Evolutionary conservation across 1,140 invertebrate species (phyloP), one percentile per base, ranked within the genome.

Genomic region (Pseudobourletiella spinata): DNA sequence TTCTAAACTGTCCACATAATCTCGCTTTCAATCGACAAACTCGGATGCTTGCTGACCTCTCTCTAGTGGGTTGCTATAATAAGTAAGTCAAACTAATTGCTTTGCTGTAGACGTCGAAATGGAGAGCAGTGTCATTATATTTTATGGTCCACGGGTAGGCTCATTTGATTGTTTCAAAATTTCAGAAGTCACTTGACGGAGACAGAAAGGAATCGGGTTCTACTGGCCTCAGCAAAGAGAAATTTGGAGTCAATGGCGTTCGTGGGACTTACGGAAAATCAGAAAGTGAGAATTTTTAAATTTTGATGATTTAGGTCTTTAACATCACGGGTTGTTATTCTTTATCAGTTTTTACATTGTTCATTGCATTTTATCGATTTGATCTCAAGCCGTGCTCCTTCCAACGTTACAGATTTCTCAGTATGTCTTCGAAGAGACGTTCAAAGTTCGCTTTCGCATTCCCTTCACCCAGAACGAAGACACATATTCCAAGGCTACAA

Each of bases 341-440:
- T n/a, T n/a, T n/a, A n/a, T n/a, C n/a, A n/a, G n/a, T n/a, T n/a
- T n/a, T n/a, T n/a, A n/a, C n/a, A n/a, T n/a, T n/a, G n/a, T n/a
- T n/a, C n/a, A n/a, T n/a, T n/a, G n/a, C n/a, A n/a, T n/a, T n/a
- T n/a, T n/a, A n/a, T n/a, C n/a, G n/a, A n/a, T n/a, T n/a, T n/a
- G n/a, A n/a, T n/a, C n/a, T n/a, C n/a, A n/a, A n/a, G n/a, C n/a
- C n/a, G n/a, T n/a, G 15, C 16, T 54, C 8, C 25, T 54, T 35
- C 44, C 69, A 64, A 20, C 57, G 61, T 67, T 71, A 4, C 72
- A 87, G 82, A 86, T 90, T 63, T 91, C 90, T 28, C 95, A 98
- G 75, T 92, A 92, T 73, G 84, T 98, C 39, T 99, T 99, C 76
- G 95, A 99, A 75, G 86, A 92, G 76, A 95, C 91, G n/a, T 98